Conservation (phyloP, 1,140 invertebrate species). For the Hestina assimilis region DNA sequence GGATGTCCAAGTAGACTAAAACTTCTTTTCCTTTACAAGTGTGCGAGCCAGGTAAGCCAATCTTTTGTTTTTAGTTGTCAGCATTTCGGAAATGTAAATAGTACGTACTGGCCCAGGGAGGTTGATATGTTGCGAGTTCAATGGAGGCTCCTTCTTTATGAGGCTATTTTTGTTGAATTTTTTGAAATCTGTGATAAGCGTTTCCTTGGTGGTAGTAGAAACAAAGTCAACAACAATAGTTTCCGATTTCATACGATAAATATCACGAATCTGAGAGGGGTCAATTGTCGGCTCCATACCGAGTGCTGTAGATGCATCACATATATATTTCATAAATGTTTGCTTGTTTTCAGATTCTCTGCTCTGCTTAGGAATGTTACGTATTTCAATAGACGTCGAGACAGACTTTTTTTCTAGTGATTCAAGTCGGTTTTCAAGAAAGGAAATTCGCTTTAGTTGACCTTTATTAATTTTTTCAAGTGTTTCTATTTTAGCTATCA, state of each 20-base stretch:
- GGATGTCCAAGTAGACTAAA: conserved; percentile 1
- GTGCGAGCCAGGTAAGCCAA: background rate
- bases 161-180: background rate
- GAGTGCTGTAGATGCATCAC: background rate
- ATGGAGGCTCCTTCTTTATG: background rate
- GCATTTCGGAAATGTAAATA: background rate
- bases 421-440: background rate
- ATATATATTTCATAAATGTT: background rate
- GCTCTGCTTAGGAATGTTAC: background rate
- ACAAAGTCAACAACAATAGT: background rate
- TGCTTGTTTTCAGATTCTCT: background rate
- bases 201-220: background rate
- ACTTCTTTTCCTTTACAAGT: background rate
- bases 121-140: background rate
- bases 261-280: background rate
- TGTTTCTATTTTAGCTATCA: no score
- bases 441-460: no score
- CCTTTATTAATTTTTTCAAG: no score
- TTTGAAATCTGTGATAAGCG: background rate
- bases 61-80: background rate
- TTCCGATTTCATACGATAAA: background rate
- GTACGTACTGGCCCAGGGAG: background rate
- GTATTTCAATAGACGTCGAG: background rate
- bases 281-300: background rate
- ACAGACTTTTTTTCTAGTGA: background rate